These are phyloP conservation scores for Thamnaconus septentrionalis DNA, from an alignment of 2,113 vertebrate genomes.

Conservation along the genomic window DNA sequence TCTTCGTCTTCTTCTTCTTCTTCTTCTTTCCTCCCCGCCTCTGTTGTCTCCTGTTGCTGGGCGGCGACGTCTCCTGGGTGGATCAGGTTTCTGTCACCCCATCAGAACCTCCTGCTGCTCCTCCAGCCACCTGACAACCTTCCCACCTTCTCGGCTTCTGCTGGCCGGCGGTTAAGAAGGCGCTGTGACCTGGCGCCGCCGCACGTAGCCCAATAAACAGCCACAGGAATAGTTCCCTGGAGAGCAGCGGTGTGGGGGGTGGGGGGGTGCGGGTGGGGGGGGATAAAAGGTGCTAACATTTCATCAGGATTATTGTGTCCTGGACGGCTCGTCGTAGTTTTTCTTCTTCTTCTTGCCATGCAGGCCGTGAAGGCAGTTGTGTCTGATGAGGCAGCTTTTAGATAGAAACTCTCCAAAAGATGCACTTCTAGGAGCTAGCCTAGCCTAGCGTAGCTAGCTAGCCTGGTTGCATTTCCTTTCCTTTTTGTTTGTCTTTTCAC, in stretches of 20 bases:
- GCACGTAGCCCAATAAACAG: conserved; percentile 72
- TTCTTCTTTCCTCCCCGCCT: conserved; percentile 28
- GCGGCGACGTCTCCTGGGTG: conserved; percentile 24
- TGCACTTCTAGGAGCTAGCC: too few species aligned
- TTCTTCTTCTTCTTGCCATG: too few species aligned
- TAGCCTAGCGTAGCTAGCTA: too few species aligned
- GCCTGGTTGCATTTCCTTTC: too few species aligned
- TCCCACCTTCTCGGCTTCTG: conserved; percentile 31
- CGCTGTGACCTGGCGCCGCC: conserved; percentile 38
- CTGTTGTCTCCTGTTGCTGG: conserved; percentile 25
- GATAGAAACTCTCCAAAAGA: too few species aligned
- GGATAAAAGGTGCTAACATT: background rate
- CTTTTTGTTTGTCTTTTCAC: too few species aligned
- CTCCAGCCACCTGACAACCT: background rate
- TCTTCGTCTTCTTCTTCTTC: background rate
- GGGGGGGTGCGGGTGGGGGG: conserved; percentile 1
- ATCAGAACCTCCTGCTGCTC: conserved; percentile 16
- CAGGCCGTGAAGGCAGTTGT: too few species aligned
- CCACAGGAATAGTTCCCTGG: conserved; percentile 63
- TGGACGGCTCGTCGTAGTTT: too few species aligned
- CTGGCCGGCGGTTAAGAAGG: too few species aligned
- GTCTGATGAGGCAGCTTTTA: too few species aligned
- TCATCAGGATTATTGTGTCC: too few species aligned
- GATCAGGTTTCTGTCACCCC: conserved; percentile 57
- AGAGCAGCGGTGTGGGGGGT: background rate